Evolutionary conservation across 1,140 invertebrate genomes (phyloP), one percentile per base, ranked within the genome.

Genomic region (Hestina assimilis): DNA sequence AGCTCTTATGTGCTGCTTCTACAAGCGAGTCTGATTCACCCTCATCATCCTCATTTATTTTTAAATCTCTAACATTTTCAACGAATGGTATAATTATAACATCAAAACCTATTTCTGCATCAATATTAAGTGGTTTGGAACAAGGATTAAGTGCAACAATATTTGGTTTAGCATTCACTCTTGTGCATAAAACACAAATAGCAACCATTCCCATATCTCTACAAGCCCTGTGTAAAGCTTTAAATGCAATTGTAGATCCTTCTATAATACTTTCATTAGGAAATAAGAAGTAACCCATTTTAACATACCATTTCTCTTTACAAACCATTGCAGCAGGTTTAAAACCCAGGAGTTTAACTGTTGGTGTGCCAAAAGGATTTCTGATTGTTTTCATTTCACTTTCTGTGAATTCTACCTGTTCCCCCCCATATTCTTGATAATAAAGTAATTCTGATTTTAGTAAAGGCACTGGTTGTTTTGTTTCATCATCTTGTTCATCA

Each of bases 221-320:
- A 58, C 83, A 88, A 57, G 85, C 85, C 58, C 78, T 64, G 59
- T 88, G 71, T 26, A 88, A 62, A 29, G 80, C 83, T 62, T 76
- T 86, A 50, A 86, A 86, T 51, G 82, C 77, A 24, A 76, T 50
- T 24, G 69, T 83, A 12, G 85, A 88, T 9, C 81, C 83, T 79
- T 87, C 80, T 62, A 88, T 72, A 29, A 58, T 54, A 38, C 51
- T 69, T 69, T 88, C 85, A 79, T 75, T 81, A 23, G 85, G 82
- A 69, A 75, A 88, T 40, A 88, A 67, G 51, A 87, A 88, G 23
- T 83, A 77, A 31, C 79, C 66, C 45, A 65, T 48, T 72, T 85
- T 85, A 2, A 80, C 59, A 62, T 70, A 87, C 77, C 85, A 88
- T 63, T 85, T 88, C 46, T 87, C 78, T 64, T 87, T 88, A 35